phyloP scores from a whole-genome alignment of 92 coral and sea anemone genomes.

The Zoanthus sansibaricus region DNA sequence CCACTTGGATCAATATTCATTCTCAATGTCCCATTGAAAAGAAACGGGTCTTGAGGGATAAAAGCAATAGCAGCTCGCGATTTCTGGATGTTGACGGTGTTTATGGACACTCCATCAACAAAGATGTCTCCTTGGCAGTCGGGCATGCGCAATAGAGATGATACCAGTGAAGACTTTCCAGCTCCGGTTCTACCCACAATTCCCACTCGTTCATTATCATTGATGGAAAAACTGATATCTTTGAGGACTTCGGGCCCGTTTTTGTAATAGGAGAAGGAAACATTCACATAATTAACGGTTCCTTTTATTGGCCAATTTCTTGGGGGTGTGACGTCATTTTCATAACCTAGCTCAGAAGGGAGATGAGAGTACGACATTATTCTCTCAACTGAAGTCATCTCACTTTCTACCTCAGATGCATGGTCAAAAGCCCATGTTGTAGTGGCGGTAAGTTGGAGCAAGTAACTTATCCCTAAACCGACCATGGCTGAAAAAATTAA shows the following conservation, averaged over 20 bases:
- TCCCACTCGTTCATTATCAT: slow-evolving; percentile 5
- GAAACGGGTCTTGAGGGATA: slow-evolving; percentile 24
- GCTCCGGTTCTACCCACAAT: slow-evolving; percentile 17
- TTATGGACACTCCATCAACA: slow-evolving; percentile 5
- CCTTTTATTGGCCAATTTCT: slow-evolving; percentile 7
- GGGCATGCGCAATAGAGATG: slow-evolving; percentile 18
- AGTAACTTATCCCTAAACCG: too few species aligned
- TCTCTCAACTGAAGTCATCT: too few species aligned
- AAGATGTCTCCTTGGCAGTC: slow-evolving; percentile 6
- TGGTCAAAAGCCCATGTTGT: too few species aligned
- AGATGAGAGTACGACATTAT: too few species aligned
- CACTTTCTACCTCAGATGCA: too few species aligned
- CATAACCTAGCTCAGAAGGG: neutral
- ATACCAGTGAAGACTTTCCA: slow-evolving; percentile 10
- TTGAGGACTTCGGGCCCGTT: slow-evolving; percentile 9
- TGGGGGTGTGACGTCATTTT: slow-evolving; percentile 13
- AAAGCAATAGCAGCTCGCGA: slow-evolving; percentile 2
- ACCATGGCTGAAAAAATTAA: too few species aligned
- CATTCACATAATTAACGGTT: neutral
- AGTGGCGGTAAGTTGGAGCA: too few species aligned
- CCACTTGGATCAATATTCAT: slow-evolving; percentile 29
- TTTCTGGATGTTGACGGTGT: neutral
- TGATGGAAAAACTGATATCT: neutral
- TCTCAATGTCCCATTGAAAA: slow-evolving; percentile 16
- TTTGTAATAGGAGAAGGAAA: neutral